phyloP scores from a whole-genome alignment of 1,140 invertebrate genomes.

The Sipha flava region DNA sequence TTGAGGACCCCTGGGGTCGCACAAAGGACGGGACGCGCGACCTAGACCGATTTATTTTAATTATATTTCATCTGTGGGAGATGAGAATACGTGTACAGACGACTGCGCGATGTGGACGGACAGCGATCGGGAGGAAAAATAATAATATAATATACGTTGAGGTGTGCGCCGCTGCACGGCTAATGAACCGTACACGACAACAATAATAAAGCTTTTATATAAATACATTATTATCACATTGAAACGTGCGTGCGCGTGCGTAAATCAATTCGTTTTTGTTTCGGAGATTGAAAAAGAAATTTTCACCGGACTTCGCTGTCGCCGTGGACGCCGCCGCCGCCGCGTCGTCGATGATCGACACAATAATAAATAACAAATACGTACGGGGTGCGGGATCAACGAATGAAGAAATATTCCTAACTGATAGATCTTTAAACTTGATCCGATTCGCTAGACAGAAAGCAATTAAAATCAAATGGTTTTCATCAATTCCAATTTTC shows the following conservation, averaged over 20 bases:
- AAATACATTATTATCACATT: too few species aligned
- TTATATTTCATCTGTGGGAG: neutral
- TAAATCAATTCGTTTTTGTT: neutral
- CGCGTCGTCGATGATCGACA: neutral
- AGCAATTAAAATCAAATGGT: too few species aligned
- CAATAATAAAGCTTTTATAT: neutral
- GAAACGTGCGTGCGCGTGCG: too few species aligned
- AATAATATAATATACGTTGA: neutral
- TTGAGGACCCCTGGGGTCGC: conserved; percentile 10
- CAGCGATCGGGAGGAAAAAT: neutral
- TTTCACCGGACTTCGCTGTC: neutral
- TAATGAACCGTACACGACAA: neutral
- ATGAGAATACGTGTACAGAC: too few species aligned
- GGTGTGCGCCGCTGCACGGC: neutral
- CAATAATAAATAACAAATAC: neutral
- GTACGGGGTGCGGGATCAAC: too few species aligned
- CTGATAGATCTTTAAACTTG: too few species aligned
- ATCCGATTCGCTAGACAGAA: too few species aligned
- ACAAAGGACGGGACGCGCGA: conserved; percentile 17
- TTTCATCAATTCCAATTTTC: too few species aligned
- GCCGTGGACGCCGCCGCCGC: neutral
- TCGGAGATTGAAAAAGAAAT: neutral
- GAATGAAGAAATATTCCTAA: too few species aligned
- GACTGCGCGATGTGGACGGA: neutral
- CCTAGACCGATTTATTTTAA: conserved; percentile 18